These are phyloP conservation scores for Bradynema listronoti DNA, from an alignment of 1,140 invertebrate species.

Conservation along the genomic window DNA sequence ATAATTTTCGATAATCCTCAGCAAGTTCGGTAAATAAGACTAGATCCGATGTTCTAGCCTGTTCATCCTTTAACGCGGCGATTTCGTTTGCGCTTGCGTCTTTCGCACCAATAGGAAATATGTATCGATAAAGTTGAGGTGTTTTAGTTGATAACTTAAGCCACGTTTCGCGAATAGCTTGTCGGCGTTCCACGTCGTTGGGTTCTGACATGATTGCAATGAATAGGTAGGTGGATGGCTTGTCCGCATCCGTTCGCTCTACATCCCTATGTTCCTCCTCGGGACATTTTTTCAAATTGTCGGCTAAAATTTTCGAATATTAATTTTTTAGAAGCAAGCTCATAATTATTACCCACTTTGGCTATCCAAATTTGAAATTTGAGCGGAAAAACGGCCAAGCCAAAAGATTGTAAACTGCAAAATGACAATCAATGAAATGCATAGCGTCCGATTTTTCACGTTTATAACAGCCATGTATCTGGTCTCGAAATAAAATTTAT, in stretches of 20 bases:
- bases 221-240: constrained; percentile 49
- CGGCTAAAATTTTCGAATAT: too few relatives aligned
- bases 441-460: too few relatives aligned
- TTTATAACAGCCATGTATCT: not conserved
- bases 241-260: too few relatives aligned
- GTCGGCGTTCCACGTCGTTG: constrained; percentile 19
- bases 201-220: constrained; percentile 50
- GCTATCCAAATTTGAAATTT: constrained; percentile 14
- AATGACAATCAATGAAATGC: constrained; percentile 12
- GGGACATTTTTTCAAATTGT: too few relatives aligned
- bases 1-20: constrained; percentile 42
- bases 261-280: too few relatives aligned
- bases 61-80: constrained; percentile 28
- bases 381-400: constrained; percentile 20
- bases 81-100: constrained; percentile 13
- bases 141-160: constrained; percentile 46
- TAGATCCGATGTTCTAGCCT: constrained; percentile 28
- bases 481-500: not conserved
- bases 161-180: constrained; percentile 53
- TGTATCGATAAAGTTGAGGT: constrained; percentile 17
- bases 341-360: not conserved
- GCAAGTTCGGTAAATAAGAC: constrained; percentile 39
- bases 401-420: constrained; percentile 11
- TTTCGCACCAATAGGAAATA: constrained; percentile 46
- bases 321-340: too few relatives aligned